Conservation (phyloP, 2,888 invertebrate species). For the Petrolisthes manimaculis region DNA sequence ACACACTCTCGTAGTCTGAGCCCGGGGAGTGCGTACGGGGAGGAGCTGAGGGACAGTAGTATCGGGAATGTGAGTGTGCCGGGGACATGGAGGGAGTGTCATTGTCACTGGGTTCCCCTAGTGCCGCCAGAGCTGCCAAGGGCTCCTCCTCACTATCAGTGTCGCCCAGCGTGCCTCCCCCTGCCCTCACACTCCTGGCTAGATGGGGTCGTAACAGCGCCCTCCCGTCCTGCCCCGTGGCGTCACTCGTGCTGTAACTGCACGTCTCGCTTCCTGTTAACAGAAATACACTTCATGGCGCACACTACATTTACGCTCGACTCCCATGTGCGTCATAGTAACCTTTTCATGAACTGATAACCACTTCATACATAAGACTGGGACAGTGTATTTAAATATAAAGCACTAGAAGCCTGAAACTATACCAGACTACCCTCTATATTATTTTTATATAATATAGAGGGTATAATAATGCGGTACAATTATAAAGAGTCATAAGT, state of each 20-base stretch:
- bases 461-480: no score
- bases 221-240: slow-evolving; percentile 48
- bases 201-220: slow-evolving; percentile 43
- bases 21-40: slow-evolving; percentile 40
- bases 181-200: slow-evolving; percentile 9
- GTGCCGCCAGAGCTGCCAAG: slow-evolving; percentile 34
- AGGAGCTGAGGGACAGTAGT: slow-evolving; percentile 59
- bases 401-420: no score
- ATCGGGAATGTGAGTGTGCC: slow-evolving; percentile 38
- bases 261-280: slow-evolving; percentile 56
- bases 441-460: no score
- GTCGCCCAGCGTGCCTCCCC: slow-evolving; percentile 27
- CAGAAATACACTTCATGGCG: no score
- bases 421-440: no score
- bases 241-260: slow-evolving; percentile 63
- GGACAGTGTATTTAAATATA: no score
- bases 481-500: no score
- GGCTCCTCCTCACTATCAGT: slow-evolving; percentile 63
- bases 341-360: no score
- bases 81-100: slow-evolving; percentile 56
- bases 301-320: no score
- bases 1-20: slow-evolving; percentile 47
- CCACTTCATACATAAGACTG: no score
- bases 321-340: no score
- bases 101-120: slow-evolving; percentile 45